These are phyloP conservation scores for Eilema sororculum DNA, from an alignment of 2,888 invertebrate species.

Conservation along the genomic window DNA sequence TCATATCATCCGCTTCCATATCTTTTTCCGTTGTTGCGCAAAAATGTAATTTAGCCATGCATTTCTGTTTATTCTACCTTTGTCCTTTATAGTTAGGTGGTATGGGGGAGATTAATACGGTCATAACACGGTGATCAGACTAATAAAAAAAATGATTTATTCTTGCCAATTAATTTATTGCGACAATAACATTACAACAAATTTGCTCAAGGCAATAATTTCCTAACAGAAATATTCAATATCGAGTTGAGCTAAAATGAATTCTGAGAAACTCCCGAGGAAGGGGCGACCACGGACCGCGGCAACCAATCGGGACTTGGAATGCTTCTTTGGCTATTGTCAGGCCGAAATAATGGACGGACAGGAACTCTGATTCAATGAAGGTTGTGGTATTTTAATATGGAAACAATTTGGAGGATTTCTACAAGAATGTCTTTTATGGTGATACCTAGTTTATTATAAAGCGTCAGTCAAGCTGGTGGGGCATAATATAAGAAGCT, in stretches of 20 bases:
- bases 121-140: too few relatives aligned
- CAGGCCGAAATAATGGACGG: background rate
- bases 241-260: background rate
- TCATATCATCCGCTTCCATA: too few relatives aligned
- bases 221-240: background rate
- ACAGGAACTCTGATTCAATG: background rate
- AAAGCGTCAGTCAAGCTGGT: background rate
- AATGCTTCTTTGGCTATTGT: background rate
- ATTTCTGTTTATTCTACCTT: too few relatives aligned
- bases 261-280: background rate
- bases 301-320: background rate
- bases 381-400: constrained; percentile 1
- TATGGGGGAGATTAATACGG: too few relatives aligned
- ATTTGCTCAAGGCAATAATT: background rate
- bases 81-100: too few relatives aligned
- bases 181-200: too few relatives aligned
- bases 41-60: too few relatives aligned
- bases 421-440: too few relatives aligned
- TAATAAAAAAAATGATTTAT: too few relatives aligned
- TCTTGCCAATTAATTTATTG: too few relatives aligned
- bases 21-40: too few relatives aligned
- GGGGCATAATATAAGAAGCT: too few relatives aligned
- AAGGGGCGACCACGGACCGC: background rate
- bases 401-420: background rate
- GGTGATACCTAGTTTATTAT: background rate